Conservation (phyloP, 2,888 invertebrate species). For the Ophion ellenae region DNA sequence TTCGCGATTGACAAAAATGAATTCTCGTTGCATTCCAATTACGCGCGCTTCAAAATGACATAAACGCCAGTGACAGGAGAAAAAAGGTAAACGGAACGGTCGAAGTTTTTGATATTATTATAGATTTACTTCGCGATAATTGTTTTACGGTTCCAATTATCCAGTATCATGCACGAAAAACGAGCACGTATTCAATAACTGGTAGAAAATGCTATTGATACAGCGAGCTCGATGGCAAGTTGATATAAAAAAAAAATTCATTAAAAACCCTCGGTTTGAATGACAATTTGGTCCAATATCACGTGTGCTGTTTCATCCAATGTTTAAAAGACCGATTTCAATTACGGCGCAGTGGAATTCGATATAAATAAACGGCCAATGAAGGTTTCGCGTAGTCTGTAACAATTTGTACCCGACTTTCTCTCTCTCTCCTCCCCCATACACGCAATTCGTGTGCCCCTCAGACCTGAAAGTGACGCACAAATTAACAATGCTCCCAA, state of each 20-base stretch:
- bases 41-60: no score
- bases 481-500: no score
- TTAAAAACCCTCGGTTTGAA: slow-evolving; percentile 13
- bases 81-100: no score
- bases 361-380: slow-evolving; percentile 21
- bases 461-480: slow-evolving; percentile 1
- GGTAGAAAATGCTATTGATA: background rate
- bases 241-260: background rate
- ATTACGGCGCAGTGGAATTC: slow-evolving; percentile 6
- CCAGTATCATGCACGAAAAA: background rate
- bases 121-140: no score
- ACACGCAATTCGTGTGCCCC: no score
- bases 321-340: background rate
- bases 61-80: no score
- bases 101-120: no score
- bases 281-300: background rate
- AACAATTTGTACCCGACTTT: background rate
- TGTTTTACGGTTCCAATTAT: slow-evolving; percentile 2
- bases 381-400: background rate
- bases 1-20: no score
- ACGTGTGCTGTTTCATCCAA: background rate
- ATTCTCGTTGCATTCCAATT: no score
- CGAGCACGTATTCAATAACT: background rate
- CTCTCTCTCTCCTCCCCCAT: background rate
- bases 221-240: background rate